These are phyloP conservation scores for Mallotus villosus DNA, from an alignment of 2,797 vertebrate species.

Conservation along the genomic window DNA sequence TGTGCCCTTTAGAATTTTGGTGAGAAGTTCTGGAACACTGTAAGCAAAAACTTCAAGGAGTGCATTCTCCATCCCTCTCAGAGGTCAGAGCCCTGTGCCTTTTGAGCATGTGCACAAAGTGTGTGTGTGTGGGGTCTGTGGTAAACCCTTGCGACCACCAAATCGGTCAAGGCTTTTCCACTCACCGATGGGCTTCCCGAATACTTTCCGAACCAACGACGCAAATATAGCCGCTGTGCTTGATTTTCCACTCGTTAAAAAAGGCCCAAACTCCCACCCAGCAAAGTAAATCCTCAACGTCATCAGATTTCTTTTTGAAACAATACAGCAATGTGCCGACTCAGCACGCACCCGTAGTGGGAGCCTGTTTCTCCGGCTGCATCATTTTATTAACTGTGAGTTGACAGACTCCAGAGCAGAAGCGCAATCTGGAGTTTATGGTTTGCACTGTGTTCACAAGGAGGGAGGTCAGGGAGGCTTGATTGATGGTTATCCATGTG, in stretches of 20 bases:
- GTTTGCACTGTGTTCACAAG: conserved; percentile 36
- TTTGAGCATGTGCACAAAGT: not conserved
- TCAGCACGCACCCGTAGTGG: conserved; percentile 60
- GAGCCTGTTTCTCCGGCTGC: conserved; percentile 33
- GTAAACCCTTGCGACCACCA: conserved; percentile 26
- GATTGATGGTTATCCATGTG: not conserved
- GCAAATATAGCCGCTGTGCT: conserved; percentile 65
- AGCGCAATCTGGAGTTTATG: conserved; percentile 23
- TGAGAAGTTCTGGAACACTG: not conserved
- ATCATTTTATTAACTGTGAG: conserved; percentile 59
- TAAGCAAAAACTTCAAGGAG: not conserved
- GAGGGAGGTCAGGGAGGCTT: not conserved
- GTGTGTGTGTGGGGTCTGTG: conserved; percentile 14
- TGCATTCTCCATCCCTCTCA: not conserved
- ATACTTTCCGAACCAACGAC: conserved; percentile 68
- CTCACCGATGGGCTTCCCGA: conserved; percentile 48
- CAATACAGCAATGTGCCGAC: conserved; percentile 63
- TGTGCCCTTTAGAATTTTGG: not conserved
- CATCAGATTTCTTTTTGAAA: conserved; percentile 70
- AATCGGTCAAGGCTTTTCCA: conserved; percentile 51
- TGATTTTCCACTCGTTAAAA: conserved; percentile 72
- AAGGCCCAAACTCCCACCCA: conserved; percentile 35
- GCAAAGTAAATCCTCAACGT: conserved; percentile 52
- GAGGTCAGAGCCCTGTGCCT: not conserved
- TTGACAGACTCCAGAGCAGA: conserved; percentile 43